phyloP scores from a whole-genome alignment of 2,113 vertebrate genomes.

The Xyliphius kryptos region DNA sequence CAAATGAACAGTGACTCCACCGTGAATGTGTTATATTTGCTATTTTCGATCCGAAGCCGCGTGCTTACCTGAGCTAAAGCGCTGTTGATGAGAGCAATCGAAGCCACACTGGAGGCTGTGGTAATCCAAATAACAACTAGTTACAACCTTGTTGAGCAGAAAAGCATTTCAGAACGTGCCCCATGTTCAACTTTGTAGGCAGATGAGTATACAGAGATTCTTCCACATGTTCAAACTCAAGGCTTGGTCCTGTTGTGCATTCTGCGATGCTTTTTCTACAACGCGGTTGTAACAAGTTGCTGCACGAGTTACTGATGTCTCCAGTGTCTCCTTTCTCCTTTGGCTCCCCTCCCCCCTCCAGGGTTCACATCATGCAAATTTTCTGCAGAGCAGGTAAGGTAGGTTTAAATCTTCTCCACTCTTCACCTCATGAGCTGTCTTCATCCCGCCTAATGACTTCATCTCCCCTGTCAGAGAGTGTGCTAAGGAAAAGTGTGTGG shows the following conservation, averaged over 20 bases:
- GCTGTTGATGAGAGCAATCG: no score
- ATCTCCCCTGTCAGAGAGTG: conserved; percentile 1
- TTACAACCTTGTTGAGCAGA: no score
- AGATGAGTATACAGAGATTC: background rate
- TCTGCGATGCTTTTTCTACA: background rate
- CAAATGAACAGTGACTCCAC: conserved; percentile 4
- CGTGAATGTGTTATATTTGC: conserved; percentile 4
- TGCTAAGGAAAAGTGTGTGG: conserved; percentile 14
- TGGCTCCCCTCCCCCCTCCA: background rate
- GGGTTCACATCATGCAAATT: background rate
- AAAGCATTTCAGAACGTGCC: no score
- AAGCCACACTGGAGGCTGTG: no score
- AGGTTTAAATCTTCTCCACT: background rate
- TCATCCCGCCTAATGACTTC: conserved; percentile 12
- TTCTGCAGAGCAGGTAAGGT: background rate
- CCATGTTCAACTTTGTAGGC: background rate
- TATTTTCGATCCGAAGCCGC: conserved; percentile 1
- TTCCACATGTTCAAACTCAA: no score
- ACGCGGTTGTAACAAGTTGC: background rate
- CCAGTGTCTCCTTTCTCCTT: background rate
- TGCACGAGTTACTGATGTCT: background rate
- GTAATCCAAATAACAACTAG: no score
- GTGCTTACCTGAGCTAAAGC: conserved; percentile 20
- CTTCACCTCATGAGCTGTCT: background rate
- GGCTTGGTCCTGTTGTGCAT: no score